Evolutionary conservation across 2,113 vertebrate genomes (phyloP), one percentile per base, ranked within the genome.

Genomic region (Myiozetetes cayanensis): DNA sequence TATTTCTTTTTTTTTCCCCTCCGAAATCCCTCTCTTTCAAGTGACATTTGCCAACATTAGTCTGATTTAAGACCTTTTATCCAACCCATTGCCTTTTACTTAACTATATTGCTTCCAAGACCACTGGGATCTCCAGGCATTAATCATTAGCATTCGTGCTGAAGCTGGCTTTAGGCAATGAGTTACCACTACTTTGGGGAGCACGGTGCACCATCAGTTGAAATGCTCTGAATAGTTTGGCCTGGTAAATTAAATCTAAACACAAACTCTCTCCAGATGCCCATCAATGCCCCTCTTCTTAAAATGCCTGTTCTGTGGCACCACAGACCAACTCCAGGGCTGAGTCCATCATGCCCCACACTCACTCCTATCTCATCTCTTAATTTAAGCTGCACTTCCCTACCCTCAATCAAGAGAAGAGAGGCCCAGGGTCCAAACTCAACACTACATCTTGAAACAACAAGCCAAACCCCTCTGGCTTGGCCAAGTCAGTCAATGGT

Each of bases 21-120:
- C n/a, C 22, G 44, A 95, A 90, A 95, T 95, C 86, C 92, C 87
- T 94, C 86, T 92, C 91, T 97, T 97, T 96, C 96, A 97, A 96
- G 86, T 96, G 93, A 96, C 84, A 96, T 96, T 96, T 96, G 88
- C 97, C 79, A 94, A 87, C 91, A 88, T 96, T 93, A 96, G 78
- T 52, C 91, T 96, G 93, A 96, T 96, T 96, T 96, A 96, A 95
- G 86, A 96, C 61, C 91, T 97, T 97, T 98, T 97, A 97, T 96
- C 91, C 90, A 97, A 92, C n/a, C 86, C 80, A 93, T 81, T 97
- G 85, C 79, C 83, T 97, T 97, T 97, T 94, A 96, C 76, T 96
- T 97, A 97, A 96, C 95, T 95, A 85, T 88, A 93, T 89, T 97
- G 93, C 86, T 97, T 96, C 87, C 87, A 96, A 90, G 63, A 93